A percentile compares a stretch with the other conserved stretches of the same genome.
phyloP scores from a whole-genome alignment of 1,140 invertebrate species.

The Zaprionus africanus region DNA sequence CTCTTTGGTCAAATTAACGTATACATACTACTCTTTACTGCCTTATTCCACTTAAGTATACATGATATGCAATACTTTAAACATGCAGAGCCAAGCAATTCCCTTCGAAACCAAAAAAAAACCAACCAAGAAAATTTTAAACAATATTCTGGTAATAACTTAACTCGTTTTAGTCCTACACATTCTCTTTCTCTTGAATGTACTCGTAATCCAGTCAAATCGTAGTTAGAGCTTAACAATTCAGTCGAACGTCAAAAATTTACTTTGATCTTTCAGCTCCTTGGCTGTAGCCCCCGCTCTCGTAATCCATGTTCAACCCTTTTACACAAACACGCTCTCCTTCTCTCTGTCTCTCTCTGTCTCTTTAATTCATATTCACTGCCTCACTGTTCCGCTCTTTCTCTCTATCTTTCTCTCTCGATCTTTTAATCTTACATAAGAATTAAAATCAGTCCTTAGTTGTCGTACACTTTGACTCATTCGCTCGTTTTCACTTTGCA shows the following conservation, averaged over 20 bases:
- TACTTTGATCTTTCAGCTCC: constrained; percentile 7
- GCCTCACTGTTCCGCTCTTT: neutral
- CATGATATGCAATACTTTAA: constrained; percentile 1
- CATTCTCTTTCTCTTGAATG: constrained; percentile 18
- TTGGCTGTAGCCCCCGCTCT: neutral
- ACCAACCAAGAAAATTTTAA: constrained; percentile 15
- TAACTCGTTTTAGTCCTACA: constrained; percentile 34
- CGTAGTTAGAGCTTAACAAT: constrained; percentile 32
- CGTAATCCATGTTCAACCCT: neutral
- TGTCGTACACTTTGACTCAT: constrained; percentile 38
- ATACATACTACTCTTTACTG: neutral
- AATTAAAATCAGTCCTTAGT: constrained; percentile 25
- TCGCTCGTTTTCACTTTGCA: constrained; percentile 42
- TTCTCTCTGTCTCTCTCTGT: neutral
- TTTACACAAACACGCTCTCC: neutral
- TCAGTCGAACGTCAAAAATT: constrained; percentile 5
- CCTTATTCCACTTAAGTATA: neutral
- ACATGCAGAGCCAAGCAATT: constrained; percentile 1
- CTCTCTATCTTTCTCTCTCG: constrained; percentile 14
- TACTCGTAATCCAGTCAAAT: constrained; percentile 19
- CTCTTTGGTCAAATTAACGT: neutral
- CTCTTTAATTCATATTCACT: neutral
- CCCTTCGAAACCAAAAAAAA: neutral
- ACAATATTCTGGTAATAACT: constrained; percentile 35
- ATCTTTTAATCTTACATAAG: constrained; percentile 27